Base-by-base conservation (phyloP, 2,113 vertebrate species). In the Centropus unirufus region DNA sequence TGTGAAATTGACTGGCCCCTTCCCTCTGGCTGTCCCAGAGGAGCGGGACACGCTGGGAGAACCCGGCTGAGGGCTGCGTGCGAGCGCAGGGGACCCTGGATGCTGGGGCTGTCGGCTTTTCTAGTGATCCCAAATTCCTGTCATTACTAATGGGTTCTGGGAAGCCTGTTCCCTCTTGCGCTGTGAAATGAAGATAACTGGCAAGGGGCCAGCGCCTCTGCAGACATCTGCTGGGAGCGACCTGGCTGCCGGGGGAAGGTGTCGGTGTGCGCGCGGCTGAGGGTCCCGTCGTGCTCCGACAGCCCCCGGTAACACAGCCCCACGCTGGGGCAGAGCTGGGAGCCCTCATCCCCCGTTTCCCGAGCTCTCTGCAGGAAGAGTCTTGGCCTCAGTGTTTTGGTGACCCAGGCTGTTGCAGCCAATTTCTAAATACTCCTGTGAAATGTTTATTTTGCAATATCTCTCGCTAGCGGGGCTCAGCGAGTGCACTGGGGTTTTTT, bases 361-460 rank as follows among this genome's bases (percentile, higher is more conserved):
- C 29, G 81, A 83, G 64, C 83, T 72, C 78, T 67, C 40, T 51
- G 67, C 70, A 78, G 75, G 81, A 49, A 46, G 59, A 86, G 61
- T 27, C 85, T 54, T 66, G 67, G 74, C 93, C 84, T 80, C 72
- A 8, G 63, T 55, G 70, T 79, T 87, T 78, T n/a, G 63, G 93
- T 89, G 87, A 91, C 91, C 94, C 63, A 42, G 81, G 58, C 87
- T 92, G 89, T 34, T 89, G 83, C 84, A 91, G 93, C 87, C 89
- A 27, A 55, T 85, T 82, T 95, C 89, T 82, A 72, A 95, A 89
- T 87, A 77, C 15, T 87, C 64, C 84, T 15, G 52, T 90, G 89
- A 96, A 89, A 9, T 91, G 93, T 97, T 95, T 95, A 80, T 77
- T 95, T 93, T 93, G 75, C 82, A 59, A 21, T 44, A 88, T 77